Percentiles rank a stretch among this genome's conserved stretches.
phyloP scores from a whole-genome alignment of 2,113 vertebrate genomes.

The Lepus europaeus region DNA sequence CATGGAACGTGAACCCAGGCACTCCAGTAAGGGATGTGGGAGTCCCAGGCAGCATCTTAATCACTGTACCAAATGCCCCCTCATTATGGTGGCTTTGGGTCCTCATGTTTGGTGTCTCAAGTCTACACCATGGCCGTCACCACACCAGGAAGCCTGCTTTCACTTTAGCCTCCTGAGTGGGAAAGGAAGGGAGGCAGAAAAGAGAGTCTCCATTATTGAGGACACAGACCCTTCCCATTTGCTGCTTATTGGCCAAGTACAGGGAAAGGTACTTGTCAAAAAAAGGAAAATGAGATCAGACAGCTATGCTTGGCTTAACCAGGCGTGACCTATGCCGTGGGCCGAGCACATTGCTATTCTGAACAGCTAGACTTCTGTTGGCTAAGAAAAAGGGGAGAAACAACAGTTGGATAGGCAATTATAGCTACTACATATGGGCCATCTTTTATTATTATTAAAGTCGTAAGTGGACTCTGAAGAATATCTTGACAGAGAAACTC shows the following conservation, averaged over 20 bases:
- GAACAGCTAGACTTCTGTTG: neutral
- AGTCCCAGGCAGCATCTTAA: neutral
- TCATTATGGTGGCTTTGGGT: neutral
- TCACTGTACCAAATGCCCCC: too few relatives aligned
- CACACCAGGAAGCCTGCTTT: neutral
- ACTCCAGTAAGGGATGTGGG: too few relatives aligned
- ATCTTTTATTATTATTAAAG: conserved; percentile 11
- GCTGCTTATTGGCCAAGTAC: neutral
- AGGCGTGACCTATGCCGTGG: neutral
- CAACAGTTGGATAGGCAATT: neutral
- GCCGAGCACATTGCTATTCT: neutral
- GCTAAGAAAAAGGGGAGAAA: neutral
- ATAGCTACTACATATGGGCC: neutral
- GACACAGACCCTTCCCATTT: neutral
- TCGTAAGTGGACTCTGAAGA: neutral
- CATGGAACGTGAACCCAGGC: too few relatives aligned
- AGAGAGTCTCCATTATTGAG: neutral
- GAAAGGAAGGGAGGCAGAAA: neutral
- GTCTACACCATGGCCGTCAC: neutral
- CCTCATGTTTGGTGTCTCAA: neutral
- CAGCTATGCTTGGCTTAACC: neutral
- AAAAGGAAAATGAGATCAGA: neutral
- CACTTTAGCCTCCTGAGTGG: neutral
- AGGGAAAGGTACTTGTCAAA: neutral
- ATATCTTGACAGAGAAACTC: neutral